Conservation (phyloP, 2,113 vertebrate genomes). For the Mixornis gularis region DNA sequence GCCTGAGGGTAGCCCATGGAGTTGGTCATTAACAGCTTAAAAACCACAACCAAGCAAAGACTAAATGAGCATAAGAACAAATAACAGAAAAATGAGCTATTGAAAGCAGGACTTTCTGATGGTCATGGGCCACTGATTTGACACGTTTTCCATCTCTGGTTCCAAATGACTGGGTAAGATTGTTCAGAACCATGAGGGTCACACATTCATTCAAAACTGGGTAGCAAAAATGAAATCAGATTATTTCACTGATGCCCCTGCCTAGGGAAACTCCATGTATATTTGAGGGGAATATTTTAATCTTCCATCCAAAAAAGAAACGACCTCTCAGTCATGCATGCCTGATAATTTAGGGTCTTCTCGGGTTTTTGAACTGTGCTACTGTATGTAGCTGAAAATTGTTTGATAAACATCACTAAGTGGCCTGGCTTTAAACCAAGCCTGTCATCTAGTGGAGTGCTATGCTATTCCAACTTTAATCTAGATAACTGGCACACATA, state of each 20-base stretch:
- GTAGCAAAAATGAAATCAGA: neutral
- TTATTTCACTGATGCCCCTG: neutral
- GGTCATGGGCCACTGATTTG: neutral
- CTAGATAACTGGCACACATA: constrained; percentile 63
- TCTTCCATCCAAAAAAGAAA: neutral
- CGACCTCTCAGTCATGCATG: neutral
- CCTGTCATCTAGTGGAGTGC: constrained; percentile 69
- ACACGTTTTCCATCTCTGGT: neutral
- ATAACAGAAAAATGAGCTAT: neutral
- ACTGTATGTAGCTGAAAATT: constrained; percentile 46
- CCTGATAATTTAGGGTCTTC: constrained; percentile 41
- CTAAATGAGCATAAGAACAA: neutral
- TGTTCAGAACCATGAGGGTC: neutral
- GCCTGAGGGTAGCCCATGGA: neutral
- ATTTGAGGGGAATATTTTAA: neutral
- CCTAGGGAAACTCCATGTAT: neutral
- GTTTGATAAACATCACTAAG: constrained; percentile 64
- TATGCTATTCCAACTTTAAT: constrained; percentile 69
- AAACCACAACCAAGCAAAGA: neutral
- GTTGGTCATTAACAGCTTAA: neutral
- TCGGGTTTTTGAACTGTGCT: constrained; percentile 59
- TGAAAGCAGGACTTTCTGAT: neutral
- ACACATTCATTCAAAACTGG: neutral
- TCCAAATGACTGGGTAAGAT: neutral
- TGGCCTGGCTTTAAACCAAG: constrained; percentile 70